Evolutionary conservation across 2,888 invertebrate genomes (phyloP), one percentile per base, ranked within the genome.

Genomic region (Epinotia demarniana): DNA sequence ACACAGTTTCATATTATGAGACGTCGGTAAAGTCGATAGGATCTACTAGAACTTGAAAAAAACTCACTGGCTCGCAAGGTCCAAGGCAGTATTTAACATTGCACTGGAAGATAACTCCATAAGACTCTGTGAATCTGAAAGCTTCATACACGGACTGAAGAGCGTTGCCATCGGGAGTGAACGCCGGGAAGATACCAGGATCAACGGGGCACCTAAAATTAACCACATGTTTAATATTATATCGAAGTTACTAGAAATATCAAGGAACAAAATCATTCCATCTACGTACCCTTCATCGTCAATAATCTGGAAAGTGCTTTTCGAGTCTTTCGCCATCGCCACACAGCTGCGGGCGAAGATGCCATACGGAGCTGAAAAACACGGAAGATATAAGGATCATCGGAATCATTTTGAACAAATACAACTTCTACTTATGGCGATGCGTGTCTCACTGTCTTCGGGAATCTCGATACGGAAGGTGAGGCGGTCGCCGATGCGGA

Each of bases 381-480:
- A 43, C 5, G n/a, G 18, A 27, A 58, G 68, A 76, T 46, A 63
- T 74, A 11, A 77, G 64, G 62, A 74, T 66, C 11, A 57, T 60
- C 33, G 66, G 19, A 39, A 70, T 53, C 70, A 60, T 49, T 39
- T 53, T 72, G 49, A 73, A 75, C 73, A 64, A 9, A 13, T 23
- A 49, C 23, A 2, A 49, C n/a, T 8, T 57, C 19, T 18, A 63
- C 55, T 57, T 27, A 58, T 53, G 61, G 58, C 46, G 57, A n/a
- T 33, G 39, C 18, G 66, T 70, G 76, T 81, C 98, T 96, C 93
- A 98, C 98, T 98, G 92, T 98, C 98, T 96, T 98, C 98, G 19
- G 98, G 98, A 80, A 99, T 98, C 94, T 98, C 98, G 92, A 98
- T 98, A 87, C 98, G 96, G 96, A 98, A 98, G 74, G 98, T 98